These are phyloP conservation scores for Trichogramma dendrolimi DNA, from an alignment of 2,888 invertebrate species.

Conservation along the genomic window DNA sequence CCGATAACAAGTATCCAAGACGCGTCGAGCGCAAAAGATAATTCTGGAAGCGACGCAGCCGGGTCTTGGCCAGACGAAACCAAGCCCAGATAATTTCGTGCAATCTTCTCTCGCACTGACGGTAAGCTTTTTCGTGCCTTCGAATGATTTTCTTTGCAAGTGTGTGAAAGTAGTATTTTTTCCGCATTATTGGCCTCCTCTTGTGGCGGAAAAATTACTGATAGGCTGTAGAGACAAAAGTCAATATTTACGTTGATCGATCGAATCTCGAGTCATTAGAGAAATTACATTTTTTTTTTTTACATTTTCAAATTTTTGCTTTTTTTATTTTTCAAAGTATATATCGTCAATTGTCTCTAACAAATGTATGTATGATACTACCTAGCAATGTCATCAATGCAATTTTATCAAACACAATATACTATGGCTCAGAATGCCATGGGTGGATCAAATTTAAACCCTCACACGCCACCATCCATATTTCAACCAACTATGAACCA, in stretches of 20 bases:
- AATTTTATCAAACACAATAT: constrained; percentile 30
- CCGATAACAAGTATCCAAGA: no score
- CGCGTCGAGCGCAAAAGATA: no score
- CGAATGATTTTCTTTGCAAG: no score
- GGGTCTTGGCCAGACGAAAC: no score
- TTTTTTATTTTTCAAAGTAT: constrained; percentile 2
- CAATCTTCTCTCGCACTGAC: no score
- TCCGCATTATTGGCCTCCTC: not conserved
- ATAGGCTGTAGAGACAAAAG: not conserved
- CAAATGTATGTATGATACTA: constrained; percentile 16
- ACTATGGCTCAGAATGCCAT: constrained; percentile 39
- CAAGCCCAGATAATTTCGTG: no score
- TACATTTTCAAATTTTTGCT: not conserved
- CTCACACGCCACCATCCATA: constrained; percentile 45
- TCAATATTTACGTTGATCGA: no score
- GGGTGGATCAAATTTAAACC: constrained; percentile 41
- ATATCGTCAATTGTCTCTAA: constrained; percentile 17
- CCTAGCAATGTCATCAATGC: constrained; percentile 31
- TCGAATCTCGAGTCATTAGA: no score
- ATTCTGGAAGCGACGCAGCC: no score
- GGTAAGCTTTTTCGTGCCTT: no score
- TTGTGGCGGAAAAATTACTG: not conserved
- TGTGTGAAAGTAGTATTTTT: not conserved
- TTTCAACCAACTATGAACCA: constrained; percentile 49
- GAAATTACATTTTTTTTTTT: not conserved